A percentile compares a stretch with the other conserved stretches of the same genome.
Evolutionary conservation across 2,797 vertebrate genomes (phyloP).

Genomic region (Novumbra hubbsi): DNA sequence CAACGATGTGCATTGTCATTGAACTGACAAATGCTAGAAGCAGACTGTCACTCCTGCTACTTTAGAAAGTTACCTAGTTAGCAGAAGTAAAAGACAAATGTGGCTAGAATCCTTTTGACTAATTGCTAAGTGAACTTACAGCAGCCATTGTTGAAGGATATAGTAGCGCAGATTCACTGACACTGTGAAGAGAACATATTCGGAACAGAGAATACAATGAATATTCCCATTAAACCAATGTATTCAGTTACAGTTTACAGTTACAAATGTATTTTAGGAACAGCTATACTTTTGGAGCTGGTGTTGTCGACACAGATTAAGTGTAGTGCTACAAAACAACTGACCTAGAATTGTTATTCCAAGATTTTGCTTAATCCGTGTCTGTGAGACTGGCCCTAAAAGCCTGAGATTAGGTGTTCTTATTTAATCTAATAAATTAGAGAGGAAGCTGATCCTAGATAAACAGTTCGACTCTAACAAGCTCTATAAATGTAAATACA

Average conservation of each 20-base stretch:
- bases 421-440: background rate
- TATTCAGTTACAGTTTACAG: background rate
- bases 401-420: background rate
- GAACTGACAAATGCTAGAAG: background rate
- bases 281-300: background rate
- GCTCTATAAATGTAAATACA: background rate
- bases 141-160: constrained; percentile 71
- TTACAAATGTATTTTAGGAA: background rate
- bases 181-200: constrained; percentile 41
- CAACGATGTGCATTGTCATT: no score
- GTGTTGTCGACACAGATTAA: no score
- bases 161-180: constrained; percentile 44
- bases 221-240: background rate
- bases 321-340: no score
- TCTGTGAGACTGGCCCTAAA: no score
- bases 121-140: constrained; percentile 63
- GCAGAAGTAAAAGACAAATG: constrained; percentile 12
- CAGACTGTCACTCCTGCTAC: background rate
- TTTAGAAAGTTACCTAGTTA: background rate
- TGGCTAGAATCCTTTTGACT: constrained; percentile 1
- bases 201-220: constrained; percentile 7
- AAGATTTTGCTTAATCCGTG: no score
- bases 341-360: no score
- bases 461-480: background rate
- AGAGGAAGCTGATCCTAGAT: background rate